phyloP scores from a whole-genome alignment of 2,888 invertebrate genomes.

The Drosophila ustulata region DNA sequence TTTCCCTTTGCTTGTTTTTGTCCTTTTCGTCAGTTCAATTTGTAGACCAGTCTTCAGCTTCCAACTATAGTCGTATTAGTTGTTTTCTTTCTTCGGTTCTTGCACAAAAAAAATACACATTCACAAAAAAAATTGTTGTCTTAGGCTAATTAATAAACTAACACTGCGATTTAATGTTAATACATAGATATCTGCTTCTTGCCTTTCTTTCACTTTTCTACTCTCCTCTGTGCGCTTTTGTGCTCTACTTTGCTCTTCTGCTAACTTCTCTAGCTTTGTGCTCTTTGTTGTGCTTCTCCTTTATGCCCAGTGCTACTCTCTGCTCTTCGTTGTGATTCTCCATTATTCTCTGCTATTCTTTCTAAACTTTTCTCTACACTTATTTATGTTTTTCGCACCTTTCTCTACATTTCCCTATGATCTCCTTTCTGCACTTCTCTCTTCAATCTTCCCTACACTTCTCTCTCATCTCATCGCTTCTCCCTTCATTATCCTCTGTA shows the following conservation, averaged over 20 bases:
- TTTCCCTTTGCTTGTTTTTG: neutral
- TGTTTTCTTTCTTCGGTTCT: constrained; percentile 1
- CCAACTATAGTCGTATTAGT: neutral
- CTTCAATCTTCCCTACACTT: neutral
- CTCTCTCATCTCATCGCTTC: neutral
- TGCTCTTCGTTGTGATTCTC: no score
- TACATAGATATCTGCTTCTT: constrained; percentile 11
- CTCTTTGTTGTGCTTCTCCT: no score
- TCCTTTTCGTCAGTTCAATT: constrained; percentile 3
- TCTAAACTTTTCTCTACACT: no score
- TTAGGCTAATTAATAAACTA: constrained; percentile 64
- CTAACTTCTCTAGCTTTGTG: no score
- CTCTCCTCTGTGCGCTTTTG: no score
- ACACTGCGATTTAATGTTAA: constrained; percentile 30
- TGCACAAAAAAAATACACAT: constrained; percentile 11
- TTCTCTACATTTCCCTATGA: no score
- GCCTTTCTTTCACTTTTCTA: neutral
- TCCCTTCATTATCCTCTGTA: no score
- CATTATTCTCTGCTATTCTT: no score
- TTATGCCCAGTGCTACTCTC: no score
- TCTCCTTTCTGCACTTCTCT: no score
- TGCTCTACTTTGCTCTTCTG: no score
- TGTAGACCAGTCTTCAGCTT: constrained; percentile 22
- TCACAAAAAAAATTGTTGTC: constrained; percentile 55
- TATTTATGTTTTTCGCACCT: no score